Conservation (phyloP, 2,888 invertebrate species). For the Cremastobaeus sp. region DNA sequence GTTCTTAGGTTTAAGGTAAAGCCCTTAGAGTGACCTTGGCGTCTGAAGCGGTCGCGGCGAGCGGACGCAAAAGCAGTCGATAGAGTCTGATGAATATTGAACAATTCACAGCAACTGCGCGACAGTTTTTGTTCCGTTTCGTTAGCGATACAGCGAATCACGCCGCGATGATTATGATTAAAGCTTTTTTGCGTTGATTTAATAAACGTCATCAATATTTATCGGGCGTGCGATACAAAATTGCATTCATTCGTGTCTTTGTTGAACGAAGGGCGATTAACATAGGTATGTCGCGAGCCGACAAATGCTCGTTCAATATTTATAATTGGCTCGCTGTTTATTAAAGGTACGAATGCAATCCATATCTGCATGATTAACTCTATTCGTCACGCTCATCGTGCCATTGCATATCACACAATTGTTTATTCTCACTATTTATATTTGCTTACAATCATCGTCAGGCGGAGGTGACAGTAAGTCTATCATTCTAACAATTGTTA, state of each 20-base stretch:
- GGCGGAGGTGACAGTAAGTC: slow-evolving; percentile 76
- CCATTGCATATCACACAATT: slow-evolving; percentile 63
- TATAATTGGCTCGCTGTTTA: slow-evolving; percentile 43
- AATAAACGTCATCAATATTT: slow-evolving; percentile 46
- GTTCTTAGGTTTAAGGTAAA: slow-evolving; percentile 94
- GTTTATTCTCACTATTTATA: slow-evolving; percentile 70
- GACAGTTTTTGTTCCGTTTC: slow-evolving; percentile 19
- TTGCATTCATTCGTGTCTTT: slow-evolving; percentile 34
- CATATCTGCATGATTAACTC: slow-evolving; percentile 52
- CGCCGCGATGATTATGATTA: slow-evolving; percentile 17
- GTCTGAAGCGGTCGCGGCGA: no score
- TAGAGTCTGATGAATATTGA: slow-evolving; percentile 5
- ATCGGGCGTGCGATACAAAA: slow-evolving; percentile 31
- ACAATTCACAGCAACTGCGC: neutral
- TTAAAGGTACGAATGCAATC: slow-evolving; percentile 50
- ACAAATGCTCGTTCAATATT: slow-evolving; percentile 48
- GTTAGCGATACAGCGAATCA: slow-evolving; percentile 14
- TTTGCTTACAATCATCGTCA: slow-evolving; percentile 72
- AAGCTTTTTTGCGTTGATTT: slow-evolving; percentile 44
- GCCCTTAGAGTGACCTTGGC: neutral
- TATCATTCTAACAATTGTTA: slow-evolving; percentile 62
- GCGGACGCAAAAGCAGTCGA: no score
- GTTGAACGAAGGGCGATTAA: slow-evolving; percentile 45
- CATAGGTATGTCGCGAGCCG: slow-evolving; percentile 39
- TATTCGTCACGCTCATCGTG: slow-evolving; percentile 51